These are phyloP conservation scores for Drosophila tripunctata DNA, from an alignment of 2,888 invertebrate genomes.

Conservation along the genomic window DNA sequence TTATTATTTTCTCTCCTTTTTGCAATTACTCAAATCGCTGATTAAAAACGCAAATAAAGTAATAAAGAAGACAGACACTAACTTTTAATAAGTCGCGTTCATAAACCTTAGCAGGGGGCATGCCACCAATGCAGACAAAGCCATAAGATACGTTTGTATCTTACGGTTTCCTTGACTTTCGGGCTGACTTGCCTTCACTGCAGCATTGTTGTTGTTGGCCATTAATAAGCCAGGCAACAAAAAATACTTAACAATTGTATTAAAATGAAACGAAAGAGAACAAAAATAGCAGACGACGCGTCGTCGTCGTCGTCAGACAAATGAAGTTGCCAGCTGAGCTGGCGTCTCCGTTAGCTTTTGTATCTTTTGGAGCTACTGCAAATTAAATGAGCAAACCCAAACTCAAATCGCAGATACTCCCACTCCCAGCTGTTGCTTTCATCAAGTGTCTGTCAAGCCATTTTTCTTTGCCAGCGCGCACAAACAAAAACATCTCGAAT, in stretches of 20 bases:
- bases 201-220: conserved; percentile 61
- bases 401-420: conserved; percentile 15
- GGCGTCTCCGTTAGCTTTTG: conserved; percentile 12
- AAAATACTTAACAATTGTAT: conserved; percentile 69
- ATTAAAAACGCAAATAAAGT: conserved; percentile 70
- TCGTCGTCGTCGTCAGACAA: conserved; percentile 42
- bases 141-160: conserved; percentile 68
- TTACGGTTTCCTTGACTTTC: conserved; percentile 34
- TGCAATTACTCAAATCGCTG: conserved; percentile 66
- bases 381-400: conserved; percentile 63
- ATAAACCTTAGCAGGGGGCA: conserved; percentile 55
- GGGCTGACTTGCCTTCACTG: conserved; percentile 26
- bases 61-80: conserved; percentile 48
- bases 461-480: conserved; percentile 31
- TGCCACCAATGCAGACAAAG: conserved; percentile 49
- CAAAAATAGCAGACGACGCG: conserved; percentile 48
- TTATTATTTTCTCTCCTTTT: conserved; percentile 11
- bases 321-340: conserved; percentile 54
- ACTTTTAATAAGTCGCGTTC: conserved; percentile 72
- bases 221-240: conserved; percentile 67
- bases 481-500: conserved; percentile 16
- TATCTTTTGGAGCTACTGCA: conserved; percentile 40
- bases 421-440: conserved; percentile 32
- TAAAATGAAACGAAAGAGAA: conserved; percentile 51
- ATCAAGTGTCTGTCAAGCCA: conserved; percentile 46